A percentile compares a stretch with the other conserved stretches of the same genome.
These are phyloP conservation scores for Brevimyrus niger DNA, from an alignment of 2,113 vertebrate genomes.

Conservation along the genomic window DNA sequence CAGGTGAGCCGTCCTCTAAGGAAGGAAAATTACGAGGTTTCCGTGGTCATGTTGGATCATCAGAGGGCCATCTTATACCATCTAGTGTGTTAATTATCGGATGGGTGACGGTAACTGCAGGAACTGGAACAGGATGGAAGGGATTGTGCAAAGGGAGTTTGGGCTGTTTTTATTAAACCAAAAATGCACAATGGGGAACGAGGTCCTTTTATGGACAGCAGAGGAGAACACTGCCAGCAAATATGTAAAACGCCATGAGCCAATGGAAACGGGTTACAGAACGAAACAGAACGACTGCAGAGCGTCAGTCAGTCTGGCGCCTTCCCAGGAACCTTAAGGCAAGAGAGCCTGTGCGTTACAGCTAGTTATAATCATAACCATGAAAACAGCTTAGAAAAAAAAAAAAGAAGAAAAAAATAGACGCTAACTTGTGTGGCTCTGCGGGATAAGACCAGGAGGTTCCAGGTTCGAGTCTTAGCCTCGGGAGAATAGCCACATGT, in stretches of 20 bases:
- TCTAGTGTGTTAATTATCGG: neutral
- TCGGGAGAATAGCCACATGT: neutral
- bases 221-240: neutral
- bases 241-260: neutral
- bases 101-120: neutral
- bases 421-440: neutral
- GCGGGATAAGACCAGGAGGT: neutral
- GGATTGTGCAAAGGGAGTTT: neutral
- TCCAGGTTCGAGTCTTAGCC: neutral
- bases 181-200: neutral
- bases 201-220: neutral
- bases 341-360: neutral
- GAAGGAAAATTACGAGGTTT: neutral
- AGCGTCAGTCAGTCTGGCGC: neutral
- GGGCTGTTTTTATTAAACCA: neutral
- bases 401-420: neutral
- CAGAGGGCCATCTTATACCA: neutral
- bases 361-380: no score
- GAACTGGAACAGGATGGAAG: neutral
- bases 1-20: constrained; percentile 62
- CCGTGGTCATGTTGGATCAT: neutral
- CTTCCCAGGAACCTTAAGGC: neutral
- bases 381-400: neutral
- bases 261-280: neutral
- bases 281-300: neutral